Conservation (phyloP, 2,888 invertebrate species). For the Proisotoma minuta region DNA sequence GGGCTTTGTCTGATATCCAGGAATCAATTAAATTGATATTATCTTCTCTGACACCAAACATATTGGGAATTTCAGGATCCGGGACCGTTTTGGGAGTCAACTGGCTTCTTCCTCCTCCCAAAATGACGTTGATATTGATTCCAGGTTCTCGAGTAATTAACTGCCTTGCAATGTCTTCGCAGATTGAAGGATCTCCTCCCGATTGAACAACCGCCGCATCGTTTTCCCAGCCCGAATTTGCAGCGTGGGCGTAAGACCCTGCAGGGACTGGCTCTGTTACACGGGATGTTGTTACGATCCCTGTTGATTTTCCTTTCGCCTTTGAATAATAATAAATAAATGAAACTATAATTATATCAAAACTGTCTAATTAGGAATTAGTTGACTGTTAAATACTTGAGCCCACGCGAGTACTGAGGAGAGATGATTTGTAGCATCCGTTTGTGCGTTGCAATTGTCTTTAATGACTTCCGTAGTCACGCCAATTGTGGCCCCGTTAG, state of each 20-base stretch:
- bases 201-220: constrained; percentile 59
- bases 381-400: constrained; percentile 32
- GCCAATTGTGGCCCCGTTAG: constrained; percentile 71
- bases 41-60: constrained; percentile 58
- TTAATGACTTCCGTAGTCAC: constrained; percentile 61
- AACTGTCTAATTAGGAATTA: no score
- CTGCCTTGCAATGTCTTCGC: constrained; percentile 80
- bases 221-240: constrained; percentile 70
- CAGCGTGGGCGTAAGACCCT: constrained; percentile 52
- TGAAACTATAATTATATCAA: no score
- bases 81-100: constrained; percentile 12
- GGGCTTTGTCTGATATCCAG: constrained; percentile 55
- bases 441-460: constrained; percentile 31
- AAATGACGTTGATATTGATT: constrained; percentile 62
- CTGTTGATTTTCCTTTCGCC: constrained; percentile 58
- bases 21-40: constrained; percentile 61
- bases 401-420: constrained; percentile 43
- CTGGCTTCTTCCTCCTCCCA: constrained; percentile 44
- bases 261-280: constrained; percentile 44
- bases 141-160: constrained; percentile 74
- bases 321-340: no score
- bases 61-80: constrained; percentile 45
- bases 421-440: constrained; percentile 23
- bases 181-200: constrained; percentile 50
- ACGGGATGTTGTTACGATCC: constrained; percentile 41